phyloP scores from a whole-genome alignment of 2,113 vertebrate genomes.

The Pseudonaja textilis region DNA sequence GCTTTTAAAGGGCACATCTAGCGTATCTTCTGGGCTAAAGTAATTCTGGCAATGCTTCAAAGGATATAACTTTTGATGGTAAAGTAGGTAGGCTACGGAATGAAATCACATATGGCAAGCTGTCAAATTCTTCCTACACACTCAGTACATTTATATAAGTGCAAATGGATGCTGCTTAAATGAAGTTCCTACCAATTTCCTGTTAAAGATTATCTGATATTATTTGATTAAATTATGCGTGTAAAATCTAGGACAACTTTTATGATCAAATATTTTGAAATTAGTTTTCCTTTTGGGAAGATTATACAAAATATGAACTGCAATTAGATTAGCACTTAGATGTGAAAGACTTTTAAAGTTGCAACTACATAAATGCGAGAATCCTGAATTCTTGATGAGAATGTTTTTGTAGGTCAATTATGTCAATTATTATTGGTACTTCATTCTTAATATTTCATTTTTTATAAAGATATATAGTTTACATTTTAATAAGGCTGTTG shows the following conservation, averaged over 20 bases:
- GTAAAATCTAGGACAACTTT: conserved; percentile 74
- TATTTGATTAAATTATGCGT: conserved; percentile 80
- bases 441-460: conserved; percentile 60
- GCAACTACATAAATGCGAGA: conserved; percentile 75
- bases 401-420: conserved; percentile 74
- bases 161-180: conserved; percentile 87
- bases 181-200: conserved; percentile 73
- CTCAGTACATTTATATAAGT: conserved; percentile 95
- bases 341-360: conserved; percentile 70
- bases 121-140: conserved; percentile 86
- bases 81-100: conserved; percentile 89
- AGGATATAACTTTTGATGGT: conserved; percentile 87
- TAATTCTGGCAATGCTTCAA: conserved; percentile 83
- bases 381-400: conserved; percentile 67
- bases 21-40: conserved; percentile 79
- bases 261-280: conserved; percentile 81
- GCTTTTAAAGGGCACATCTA: conserved; percentile 82
- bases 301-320: conserved; percentile 74
- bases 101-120: conserved; percentile 90
- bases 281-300: conserved; percentile 72
- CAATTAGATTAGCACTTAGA: conserved; percentile 72
- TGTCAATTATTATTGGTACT: conserved; percentile 69
- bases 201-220: conserved; percentile 79
- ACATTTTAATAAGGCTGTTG: conserved; percentile 57
- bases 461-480: conserved; percentile 53